Evolutionary conservation across 1,140 invertebrate genomes (phyloP).

Genomic region (Drosophila santomea): DNA sequence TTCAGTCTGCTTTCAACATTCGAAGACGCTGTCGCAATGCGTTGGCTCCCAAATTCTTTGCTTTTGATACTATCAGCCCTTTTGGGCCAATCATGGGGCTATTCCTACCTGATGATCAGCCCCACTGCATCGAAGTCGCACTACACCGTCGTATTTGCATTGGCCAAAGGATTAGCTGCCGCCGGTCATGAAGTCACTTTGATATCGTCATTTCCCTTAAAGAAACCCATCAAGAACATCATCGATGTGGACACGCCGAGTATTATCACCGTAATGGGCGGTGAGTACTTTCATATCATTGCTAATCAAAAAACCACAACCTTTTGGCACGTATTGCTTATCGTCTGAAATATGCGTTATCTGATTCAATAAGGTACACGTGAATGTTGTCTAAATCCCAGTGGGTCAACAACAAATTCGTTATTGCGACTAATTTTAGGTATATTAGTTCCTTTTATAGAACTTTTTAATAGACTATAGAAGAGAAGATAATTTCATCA

Average conservation of each 20-base stretch:
- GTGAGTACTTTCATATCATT: constrained; percentile 32
- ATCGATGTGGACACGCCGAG: constrained; percentile 69
- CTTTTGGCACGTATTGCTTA: constrained; percentile 48
- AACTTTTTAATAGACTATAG: no score
- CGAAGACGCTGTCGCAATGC: constrained; percentile 15
- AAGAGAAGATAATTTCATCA: no score
- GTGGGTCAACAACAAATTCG: neutral
- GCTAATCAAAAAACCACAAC: neutral
- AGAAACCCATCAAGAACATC: constrained; percentile 85
- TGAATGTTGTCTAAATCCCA: neutral
- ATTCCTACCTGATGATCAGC: constrained; percentile 84
- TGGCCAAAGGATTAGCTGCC: constrained; percentile 86
- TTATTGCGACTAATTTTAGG: neutral
- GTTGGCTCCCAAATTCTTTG: neutral
- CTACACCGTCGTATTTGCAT: constrained; percentile 85
- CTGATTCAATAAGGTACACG: constrained; percentile 4
- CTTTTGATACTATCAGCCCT: constrained; percentile 6
- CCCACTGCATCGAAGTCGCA: constrained; percentile 86
- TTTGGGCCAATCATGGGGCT: constrained; percentile 30
- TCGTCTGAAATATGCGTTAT: constrained; percentile 1
- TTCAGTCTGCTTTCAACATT: constrained; percentile 3
- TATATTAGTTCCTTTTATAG: no score
- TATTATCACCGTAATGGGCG: constrained; percentile 40
- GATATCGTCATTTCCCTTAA: constrained; percentile 85
- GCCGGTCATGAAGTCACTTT: constrained; percentile 87